Conservation (phyloP, 1,140 invertebrate genomes). For the Apis cerana region DNA sequence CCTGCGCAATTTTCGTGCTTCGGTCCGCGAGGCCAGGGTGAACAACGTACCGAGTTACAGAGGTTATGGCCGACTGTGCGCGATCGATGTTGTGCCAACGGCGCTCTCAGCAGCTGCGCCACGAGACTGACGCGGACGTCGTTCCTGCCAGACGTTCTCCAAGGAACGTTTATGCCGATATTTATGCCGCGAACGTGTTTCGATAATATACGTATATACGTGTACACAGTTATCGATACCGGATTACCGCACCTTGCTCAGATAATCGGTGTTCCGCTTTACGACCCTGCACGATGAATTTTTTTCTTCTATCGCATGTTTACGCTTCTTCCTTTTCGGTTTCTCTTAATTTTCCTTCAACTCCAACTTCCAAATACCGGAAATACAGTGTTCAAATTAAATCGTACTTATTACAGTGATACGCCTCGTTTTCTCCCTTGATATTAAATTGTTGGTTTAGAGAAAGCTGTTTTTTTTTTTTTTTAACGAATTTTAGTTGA, state of each 20-base stretch:
- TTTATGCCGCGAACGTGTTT: neutral
- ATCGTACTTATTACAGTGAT: neutral
- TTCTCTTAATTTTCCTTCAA: neutral
- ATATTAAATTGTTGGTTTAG: no score
- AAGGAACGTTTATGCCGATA: slow-evolving; percentile 35
- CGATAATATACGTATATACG: neutral
- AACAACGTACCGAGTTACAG: slow-evolving; percentile 26
- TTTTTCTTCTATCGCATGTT: neutral
- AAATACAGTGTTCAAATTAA: no score
- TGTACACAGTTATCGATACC: neutral
- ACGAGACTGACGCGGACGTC: slow-evolving; percentile 42
- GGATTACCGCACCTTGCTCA: no score
- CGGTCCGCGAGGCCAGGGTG: neutral
- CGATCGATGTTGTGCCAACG: slow-evolving; percentile 64
- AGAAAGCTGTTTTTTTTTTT: no score
- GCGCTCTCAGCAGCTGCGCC: slow-evolving; percentile 58
- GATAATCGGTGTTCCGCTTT: neutral
- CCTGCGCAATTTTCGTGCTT: neutral
- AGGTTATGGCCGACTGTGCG: slow-evolving; percentile 60
- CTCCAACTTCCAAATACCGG: neutral
- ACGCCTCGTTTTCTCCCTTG: neutral
- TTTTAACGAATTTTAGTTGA: no score
- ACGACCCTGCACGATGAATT: no score
- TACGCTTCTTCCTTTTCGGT: neutral
- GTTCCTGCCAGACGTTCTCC: slow-evolving; percentile 32